These are phyloP conservation scores for Galago senegalensis DNA, from an alignment of 2,797 vertebrate genomes.

Conservation along the genomic window DNA sequence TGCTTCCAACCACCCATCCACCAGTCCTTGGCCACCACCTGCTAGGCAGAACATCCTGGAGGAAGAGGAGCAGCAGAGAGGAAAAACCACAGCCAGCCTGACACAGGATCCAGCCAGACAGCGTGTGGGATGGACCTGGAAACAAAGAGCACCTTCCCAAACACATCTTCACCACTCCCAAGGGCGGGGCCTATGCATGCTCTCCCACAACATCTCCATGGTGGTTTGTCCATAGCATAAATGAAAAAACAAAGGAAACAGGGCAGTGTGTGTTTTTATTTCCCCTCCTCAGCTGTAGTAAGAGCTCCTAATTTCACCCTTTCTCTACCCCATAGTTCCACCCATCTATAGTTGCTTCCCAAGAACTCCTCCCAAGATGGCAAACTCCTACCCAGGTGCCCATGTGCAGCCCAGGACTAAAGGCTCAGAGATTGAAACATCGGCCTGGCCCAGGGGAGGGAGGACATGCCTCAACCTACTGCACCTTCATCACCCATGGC, in stretches of 20 bases:
- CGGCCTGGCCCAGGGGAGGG: neutral
- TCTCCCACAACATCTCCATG: constrained; percentile 88
- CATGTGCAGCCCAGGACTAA: neutral
- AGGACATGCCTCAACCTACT: neutral
- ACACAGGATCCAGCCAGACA: constrained; percentile 42
- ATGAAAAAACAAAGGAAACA: constrained; percentile 79
- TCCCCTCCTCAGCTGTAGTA: constrained; percentile 68
- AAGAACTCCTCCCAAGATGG: neutral
- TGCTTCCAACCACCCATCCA: constrained; percentile 99
- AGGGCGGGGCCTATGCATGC: constrained; percentile 86
- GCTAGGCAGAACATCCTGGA: constrained; percentile 89
- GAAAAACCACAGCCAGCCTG: constrained; percentile 72
- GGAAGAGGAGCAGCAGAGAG: constrained; percentile 76
- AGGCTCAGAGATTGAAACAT: neutral
- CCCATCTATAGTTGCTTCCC: constrained; percentile 21
- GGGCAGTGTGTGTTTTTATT: constrained; percentile 80
- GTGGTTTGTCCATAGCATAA: constrained; percentile 85
- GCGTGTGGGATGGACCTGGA: constrained; percentile 52
- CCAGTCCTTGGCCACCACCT: constrained; percentile 98
- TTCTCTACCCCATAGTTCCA: neutral
- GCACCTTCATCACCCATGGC: neutral
- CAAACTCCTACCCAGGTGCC: neutral
- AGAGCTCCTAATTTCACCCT: constrained; percentile 41
- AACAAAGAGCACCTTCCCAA: constrained; percentile 68
- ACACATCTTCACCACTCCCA: constrained; percentile 43